Evolutionary conservation across 2,797 vertebrate genomes (phyloP).

Genomic region (Manis pentadactyla): DNA sequence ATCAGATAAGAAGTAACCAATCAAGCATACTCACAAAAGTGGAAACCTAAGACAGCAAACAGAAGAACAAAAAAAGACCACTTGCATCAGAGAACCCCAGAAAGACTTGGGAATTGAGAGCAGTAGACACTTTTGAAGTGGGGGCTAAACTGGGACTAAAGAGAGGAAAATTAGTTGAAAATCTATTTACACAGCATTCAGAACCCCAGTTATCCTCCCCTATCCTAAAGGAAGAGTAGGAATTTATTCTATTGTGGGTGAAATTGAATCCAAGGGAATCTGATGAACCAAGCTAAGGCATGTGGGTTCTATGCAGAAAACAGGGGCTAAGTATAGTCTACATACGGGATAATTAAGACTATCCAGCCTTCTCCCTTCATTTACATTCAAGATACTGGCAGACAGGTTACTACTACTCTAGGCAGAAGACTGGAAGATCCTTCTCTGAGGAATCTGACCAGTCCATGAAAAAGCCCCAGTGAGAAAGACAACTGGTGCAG

Average conservation of each 20-base stretch:
- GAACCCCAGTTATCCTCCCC: background rate
- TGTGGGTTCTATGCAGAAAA: conserved; percentile 3
- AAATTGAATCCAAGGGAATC: background rate
- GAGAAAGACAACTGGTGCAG: background rate
- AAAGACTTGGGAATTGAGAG: background rate
- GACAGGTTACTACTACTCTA: background rate
- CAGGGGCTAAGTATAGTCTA: background rate
- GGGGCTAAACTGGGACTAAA: background rate
- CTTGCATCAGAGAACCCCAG: background rate
- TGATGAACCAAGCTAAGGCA: background rate
- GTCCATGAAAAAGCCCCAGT: background rate
- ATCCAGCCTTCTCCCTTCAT: background rate
- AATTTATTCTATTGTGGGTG: background rate
- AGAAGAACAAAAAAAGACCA: background rate
- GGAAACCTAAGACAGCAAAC: conserved; percentile 6
- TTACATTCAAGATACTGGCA: conserved; percentile 16
- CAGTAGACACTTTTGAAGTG: background rate
- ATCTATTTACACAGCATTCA: conserved; percentile 5
- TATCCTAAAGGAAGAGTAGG: background rate
- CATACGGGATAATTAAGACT: background rate
- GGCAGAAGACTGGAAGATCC: background rate
- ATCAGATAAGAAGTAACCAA: background rate
- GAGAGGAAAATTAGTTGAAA: conserved; percentile 43
- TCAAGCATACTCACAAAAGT: conserved; percentile 13
- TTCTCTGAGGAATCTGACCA: conserved; percentile 45